These are phyloP conservation scores for Cataglyphis livida DNA, from an alignment of 2,888 invertebrate species.

Conservation along the genomic window DNA sequence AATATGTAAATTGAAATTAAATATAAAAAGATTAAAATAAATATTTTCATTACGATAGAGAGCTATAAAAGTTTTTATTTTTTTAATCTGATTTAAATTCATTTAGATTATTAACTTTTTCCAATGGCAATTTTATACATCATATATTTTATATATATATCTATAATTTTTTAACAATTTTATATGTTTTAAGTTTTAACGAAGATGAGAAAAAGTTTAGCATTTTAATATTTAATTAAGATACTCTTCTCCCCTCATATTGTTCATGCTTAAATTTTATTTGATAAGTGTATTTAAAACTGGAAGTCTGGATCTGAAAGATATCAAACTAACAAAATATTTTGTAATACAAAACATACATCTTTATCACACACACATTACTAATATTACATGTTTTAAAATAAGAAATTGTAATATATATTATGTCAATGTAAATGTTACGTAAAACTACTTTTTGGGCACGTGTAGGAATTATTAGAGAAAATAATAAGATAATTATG, in stretches of 20 bases:
- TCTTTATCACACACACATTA: not conserved
- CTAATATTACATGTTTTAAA: not conserved
- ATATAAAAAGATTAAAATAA: slow-evolving; percentile 26
- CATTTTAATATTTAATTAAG: slow-evolving; percentile 3
- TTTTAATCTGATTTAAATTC: slow-evolving; percentile 3
- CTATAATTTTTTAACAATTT: slow-evolving; percentile 14
- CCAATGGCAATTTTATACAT: not conserved
- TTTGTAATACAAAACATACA: not conserved
- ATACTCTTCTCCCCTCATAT: not conserved
- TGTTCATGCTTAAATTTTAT: not conserved
- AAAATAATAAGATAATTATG: slow-evolving; percentile 3
- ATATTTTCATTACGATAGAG: slow-evolving; percentile 10
- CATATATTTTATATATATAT: not conserved
- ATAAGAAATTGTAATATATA: not conserved
- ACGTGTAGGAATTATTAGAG: slow-evolving; percentile 66
- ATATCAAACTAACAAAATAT: not conserved
- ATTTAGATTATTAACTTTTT: not conserved
- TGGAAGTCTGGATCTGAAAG: not conserved
- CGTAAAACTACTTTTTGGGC: not conserved
- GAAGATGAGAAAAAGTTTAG: not conserved
- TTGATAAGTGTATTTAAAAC: not conserved
- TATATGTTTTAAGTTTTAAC: not conserved
- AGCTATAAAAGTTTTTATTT: not conserved
- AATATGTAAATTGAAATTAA: slow-evolving; percentile 31
- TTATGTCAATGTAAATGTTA: not conserved